Base-by-base conservation (phyloP, 2,113 vertebrate genomes). In the Pyrgilauda ruficollis region DNA sequence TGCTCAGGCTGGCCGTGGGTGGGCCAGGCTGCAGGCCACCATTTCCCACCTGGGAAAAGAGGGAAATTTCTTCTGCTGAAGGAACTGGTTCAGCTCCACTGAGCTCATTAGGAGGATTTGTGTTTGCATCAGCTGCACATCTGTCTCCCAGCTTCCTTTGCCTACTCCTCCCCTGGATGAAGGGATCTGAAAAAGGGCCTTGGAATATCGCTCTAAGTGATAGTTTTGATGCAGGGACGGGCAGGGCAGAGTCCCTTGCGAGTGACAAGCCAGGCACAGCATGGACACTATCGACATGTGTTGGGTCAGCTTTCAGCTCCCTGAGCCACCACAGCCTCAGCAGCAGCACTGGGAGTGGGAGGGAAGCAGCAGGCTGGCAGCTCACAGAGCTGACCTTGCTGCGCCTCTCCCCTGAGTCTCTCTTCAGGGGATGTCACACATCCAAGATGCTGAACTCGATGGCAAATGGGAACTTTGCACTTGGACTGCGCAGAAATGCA, bases 281-380 rank as follows among this genome's bases (percentile, higher is more conserved):
- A 1, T 10, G 64, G 77, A 5, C 43, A 3, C 27, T 44, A 31
- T 24, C 0, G 7, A 56, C 0, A 4, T 18, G 33, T 11, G 28
- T 43, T 7, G 2, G 26, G 49, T 7, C 33, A 27, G 39, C 22
- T 30, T 7, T 35, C 76, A 47, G 49, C 82, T 27, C 3, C 13
- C 81, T 13, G 35, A 3, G 15, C 59, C 55, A 41, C 22, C 50
- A 7, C n/a, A 31, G 17, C 47, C 10, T 12, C 7, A 41, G 2
- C 69, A 33, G 31, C 89, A 49, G 9, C 41, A 0, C 63, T 2
- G 28, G 0, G 15, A 61, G 21, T 0, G 39, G 0, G 3, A 11
- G 9, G 53, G 49, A 26, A 59, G 22, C 0, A 1, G 4, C 11
- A 12, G 62, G 15, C 23, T n/a, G 56, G n/a, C n/a, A 56, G 50